Base-by-base conservation (phyloP, 2,888 invertebrate genomes). In the Plagodis pulveraria region DNA sequence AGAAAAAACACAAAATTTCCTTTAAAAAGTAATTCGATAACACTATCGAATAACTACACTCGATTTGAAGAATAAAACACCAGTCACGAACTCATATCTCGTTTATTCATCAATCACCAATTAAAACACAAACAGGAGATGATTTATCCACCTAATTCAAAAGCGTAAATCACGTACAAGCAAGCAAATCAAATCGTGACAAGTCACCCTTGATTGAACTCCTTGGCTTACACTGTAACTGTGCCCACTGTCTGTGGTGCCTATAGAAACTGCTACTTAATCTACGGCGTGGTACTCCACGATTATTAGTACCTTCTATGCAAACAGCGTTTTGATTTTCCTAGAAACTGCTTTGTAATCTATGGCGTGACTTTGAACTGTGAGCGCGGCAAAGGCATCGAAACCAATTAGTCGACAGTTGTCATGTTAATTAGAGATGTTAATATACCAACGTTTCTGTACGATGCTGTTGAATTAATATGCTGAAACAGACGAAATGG, bases 341-440 rank as follows among this genome's bases (percentile, higher is more conserved):
- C 43, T 35, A 41, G 36, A 34, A 32, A 41, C 47, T 55, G 61
- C 58, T 12, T 47, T 36, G 42, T 36, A 50, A 50, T 36, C 55
- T 59, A 43, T 38, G 60, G 69, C 70, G 72, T 73, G 75, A 74
- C 68, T 75, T 74, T 72, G 72, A 72, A 72, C 60, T 52, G 60
- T 52, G 55, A 50, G 41, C 70, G 69, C 66, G 69, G 65, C 68
- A 62, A 62, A 71, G 75, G 73, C 78, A 76, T 77, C 74, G 75
- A 76, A 80, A 83, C 80, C 84, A 84, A 86, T 86, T 83, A 83
- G 73, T 72, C 73, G 78, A 78, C 81, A 83, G 82, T 85, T 86
- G 85, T 84, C 79, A 80, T 78, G 80, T 81, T 84, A 84, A 86
- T 86, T 84, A 84, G 77, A 73, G 72, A 68, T 73, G 77, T 74